Base-by-base conservation (phyloP, 1,140 invertebrate genomes). In the Saccostrea cuccullata region DNA sequence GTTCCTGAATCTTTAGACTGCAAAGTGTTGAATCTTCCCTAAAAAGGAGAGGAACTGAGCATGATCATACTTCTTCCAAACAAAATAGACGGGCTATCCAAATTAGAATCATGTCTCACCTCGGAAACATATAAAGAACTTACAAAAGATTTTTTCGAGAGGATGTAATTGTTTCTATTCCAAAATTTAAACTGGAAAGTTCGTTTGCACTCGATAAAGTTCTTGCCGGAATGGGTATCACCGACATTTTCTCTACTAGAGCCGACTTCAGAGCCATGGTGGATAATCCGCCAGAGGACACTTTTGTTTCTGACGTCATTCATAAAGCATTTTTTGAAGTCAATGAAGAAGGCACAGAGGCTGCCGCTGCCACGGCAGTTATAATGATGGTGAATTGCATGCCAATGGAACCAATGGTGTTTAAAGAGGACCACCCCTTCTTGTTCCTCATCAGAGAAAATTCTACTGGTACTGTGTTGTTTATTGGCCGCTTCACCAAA, bases 61-160 rank as follows among this genome's bases (percentile, higher is more conserved):
- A 97, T 98, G 96, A 97, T 97, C 84, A 96, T 98, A 36, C 93
- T 99, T 0, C 94, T 97, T 40, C 97, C 97, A 0, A 94, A 94
- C 26, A 82, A 91, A 40, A 64, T 90, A n/a, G 91, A 93, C 9
- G 94, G 95, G 5, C 82, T 95, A 9, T 92, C 91, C 6, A 87
- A 93, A 1, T 92, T 97, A 23, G 96, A 96, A 90, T 91, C 92
- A 0, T 90, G 90, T 0, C 86, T 98, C 2, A 96, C 94, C 0
- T 89, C 95, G 0, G 94, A 95, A 0, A 93, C 94, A 9, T 91
- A 97, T 8, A 85, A 91, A 12, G 64, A 89, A 23, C 67, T 92
- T 0, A 8, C 86, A 23, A 85, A 85, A 26, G 40, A 84, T n/a
- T 92, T 23, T 12, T 2, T 4, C n/a, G 36, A n/a, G 0, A 17